Evolutionary conservation across 2,888 invertebrate species (phyloP), one percentile per base, ranked within the genome.

Genomic region (Scaptodrosophila latifasciaeformis): DNA sequence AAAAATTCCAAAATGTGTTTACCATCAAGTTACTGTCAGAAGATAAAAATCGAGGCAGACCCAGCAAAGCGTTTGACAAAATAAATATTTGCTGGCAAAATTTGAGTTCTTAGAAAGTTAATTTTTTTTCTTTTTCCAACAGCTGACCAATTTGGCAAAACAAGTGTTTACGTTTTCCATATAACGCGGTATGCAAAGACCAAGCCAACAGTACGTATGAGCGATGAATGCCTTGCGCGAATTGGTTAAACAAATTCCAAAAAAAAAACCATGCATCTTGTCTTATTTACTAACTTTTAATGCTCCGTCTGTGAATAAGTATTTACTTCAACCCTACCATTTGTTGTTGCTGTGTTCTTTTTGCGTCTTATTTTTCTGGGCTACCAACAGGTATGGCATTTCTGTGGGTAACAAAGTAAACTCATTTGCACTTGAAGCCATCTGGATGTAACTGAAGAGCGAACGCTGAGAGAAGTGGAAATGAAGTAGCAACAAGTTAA

Each of bases 381-480:
- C 39, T 43, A 7, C 62, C 72, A 75, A 72, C 72, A 74, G 72
- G 75, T 72, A 59, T 34, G 58, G 46, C 56, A 59, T 69, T 70
- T 74, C n/a, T 59, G 54, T 65, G 51, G 59, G 53, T 44, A 60
- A n/a, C 15, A 66, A 74, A 62, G 62, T 53, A 72, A 74, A 70
- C 69, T 76, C 68, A 74, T 74, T 74, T 74, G 58, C 74, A 75
- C 72, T 75, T 67, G 65, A 62, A 50, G 48, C 67, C 63, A 42
- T 59, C 21, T n/a, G n/a, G n/a, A n/a, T n/a, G n/a, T n/a, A n/a
- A n/a, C n/a, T n/a, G n/a, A n/a, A n/a, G n/a, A n/a, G n/a, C n/a
- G n/a, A n/a, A n/a, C n/a, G n/a, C n/a, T n/a, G n/a, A n/a, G n/a
- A n/a, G n/a, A n/a, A n/a, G n/a, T n/a, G n/a, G n/a, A n/a, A n/a